Percentiles rank a stretch among this genome's conserved stretches.
These are phyloP conservation scores for Alethe diademata DNA, from an alignment of 2,113 vertebrate genomes.

Conservation along the genomic window DNA sequence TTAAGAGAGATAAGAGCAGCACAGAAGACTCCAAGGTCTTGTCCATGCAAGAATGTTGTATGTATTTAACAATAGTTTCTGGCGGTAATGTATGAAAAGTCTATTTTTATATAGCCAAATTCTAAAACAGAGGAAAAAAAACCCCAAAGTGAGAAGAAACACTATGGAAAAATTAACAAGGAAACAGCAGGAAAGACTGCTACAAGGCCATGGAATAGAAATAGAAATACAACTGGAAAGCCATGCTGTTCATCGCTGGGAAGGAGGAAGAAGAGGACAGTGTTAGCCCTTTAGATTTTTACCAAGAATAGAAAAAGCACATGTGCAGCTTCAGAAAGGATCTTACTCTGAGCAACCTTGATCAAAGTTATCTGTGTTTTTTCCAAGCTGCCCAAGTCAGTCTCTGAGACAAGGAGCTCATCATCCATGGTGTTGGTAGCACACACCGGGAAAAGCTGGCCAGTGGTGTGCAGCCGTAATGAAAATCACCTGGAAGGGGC, in stretches of 20 bases:
- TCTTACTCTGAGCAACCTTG: background rate
- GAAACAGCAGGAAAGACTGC: background rate
- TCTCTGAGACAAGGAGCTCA: background rate
- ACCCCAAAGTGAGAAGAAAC: background rate
- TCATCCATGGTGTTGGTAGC: background rate
- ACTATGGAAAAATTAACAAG: background rate
- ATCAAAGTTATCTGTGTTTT: background rate
- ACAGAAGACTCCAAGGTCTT: background rate
- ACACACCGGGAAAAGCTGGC: background rate
- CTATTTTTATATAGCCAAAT: background rate
- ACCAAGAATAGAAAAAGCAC: background rate
- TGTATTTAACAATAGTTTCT: background rate
- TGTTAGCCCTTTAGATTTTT: background rate
- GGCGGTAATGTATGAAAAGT: background rate
- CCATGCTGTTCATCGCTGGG: fast-evolving
- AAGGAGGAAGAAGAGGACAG: background rate
- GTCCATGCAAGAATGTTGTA: background rate
- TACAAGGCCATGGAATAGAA: background rate
- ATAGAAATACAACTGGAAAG: background rate
- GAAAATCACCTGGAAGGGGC: background rate
- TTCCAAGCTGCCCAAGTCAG: background rate
- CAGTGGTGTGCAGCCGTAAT: background rate
- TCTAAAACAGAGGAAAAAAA: background rate
- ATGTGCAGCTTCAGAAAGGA: background rate
- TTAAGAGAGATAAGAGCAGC: background rate